Evolutionary conservation across 64 coral and sea anemone genomes (phyloP), one percentile per base, ranked within the genome.

Genomic region (Astreopora myriophthalma): DNA sequence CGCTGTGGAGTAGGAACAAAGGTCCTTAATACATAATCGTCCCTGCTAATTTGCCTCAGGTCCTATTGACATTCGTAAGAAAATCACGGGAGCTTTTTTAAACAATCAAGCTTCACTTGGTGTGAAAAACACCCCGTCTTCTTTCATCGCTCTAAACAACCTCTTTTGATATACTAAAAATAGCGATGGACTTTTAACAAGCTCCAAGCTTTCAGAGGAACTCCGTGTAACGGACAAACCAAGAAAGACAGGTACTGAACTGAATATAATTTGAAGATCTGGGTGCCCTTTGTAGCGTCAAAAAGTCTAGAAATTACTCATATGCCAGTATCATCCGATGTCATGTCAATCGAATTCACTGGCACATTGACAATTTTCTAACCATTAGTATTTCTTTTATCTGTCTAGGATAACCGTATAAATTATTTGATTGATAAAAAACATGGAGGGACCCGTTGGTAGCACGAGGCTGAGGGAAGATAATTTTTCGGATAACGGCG

Each of bases 251-350:
- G 79, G 79, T 65, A 83, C 60, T 3, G 8, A 64, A 83, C 60
- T 3, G 8, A 64, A 83, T 83, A 65, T 83, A 83, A 22, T 64
- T 64, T 23, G 38, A 83, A 52, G 29, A 32, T 81, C 1, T 10
- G 9, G 7, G 35, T n/a, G 34, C 23, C 40, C 0, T 19, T 55
- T 13, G 0, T 23, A 83, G 55, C 79, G 79, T 64, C 79, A 16
- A 1, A 17, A 37, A 64, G 79, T 83, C 79, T 83, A 63, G 79
- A 63, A 83, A 83, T 63, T 10, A 64, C 22, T 65, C 37, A 35
- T 64, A 36, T 10, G 30, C 79, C 9, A 62, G 16, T 33, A 37
- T 3, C 19, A 20, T 3, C 3, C 34, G 70, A 10, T 27, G 31
- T 1, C 8, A 37, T 73, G 34, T 73, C 3, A 8, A 73, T 33